Evolutionary conservation across 2,888 invertebrate species (phyloP), one percentile per base, ranked within the genome.

Genomic region (Nomada ruficornis): DNA sequence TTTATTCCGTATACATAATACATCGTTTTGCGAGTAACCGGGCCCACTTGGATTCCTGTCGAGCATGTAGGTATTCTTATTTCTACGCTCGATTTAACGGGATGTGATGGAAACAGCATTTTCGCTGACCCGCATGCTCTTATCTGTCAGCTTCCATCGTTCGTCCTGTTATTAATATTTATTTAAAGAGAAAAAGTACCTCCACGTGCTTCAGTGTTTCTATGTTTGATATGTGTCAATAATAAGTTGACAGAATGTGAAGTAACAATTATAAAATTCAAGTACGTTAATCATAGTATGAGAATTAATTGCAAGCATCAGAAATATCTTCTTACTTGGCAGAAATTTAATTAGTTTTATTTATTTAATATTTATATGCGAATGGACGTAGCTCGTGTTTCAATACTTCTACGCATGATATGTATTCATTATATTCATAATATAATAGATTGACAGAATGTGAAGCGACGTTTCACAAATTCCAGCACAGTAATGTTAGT

Each of bases 1-100:
- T 91, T 92, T 92, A 92, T 92, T 90, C 90, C 86, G 91, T 90
- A 92, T 92, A 92, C 91, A 92, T 92, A 91, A 92, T 92, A 91
- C 89, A 92, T 92, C 90, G 89, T 86, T 86, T 86, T 82, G 82
- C 84, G 84, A 87, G 83, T 81, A 83, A 86, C 77, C 84, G 84
- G 87, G 83, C 85, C 84, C 82, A 76, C 77, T 79, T 85, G 85
- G 82, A 88, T 86, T 85, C 86, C 89, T 86, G 83, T 87, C 86
- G 87, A 79, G 84, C 85, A 69, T 78, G 64, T 80, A 80, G 75
- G 89, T 88, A 91, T 92, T 91, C 92, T 91, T 90, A 91, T 92
- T 91, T 90, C 90, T 87, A 89, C 89, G 91, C 92, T 91, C 91
- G 91, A 92, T 92, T 92, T 90, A 87, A 85, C 90, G 77, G 79